Base-by-base conservation (phyloP, 2,797 vertebrate species). In the Salmo trutta region DNA sequence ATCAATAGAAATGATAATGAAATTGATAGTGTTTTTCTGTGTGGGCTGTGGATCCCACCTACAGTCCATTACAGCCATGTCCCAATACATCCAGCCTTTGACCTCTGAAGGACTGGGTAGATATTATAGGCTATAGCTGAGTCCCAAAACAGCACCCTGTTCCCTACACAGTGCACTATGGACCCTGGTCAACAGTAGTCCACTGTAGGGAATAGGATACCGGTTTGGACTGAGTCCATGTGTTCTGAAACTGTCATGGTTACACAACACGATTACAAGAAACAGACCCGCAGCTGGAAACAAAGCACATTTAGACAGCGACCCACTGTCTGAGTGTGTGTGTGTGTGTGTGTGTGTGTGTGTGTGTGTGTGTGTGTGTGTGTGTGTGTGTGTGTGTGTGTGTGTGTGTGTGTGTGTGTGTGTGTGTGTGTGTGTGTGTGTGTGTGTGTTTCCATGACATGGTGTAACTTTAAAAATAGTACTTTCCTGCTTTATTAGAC, bases 211-310 rank as follows among this genome's bases (percentile, higher is more conserved):
- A 51, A n/a, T 21, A 36, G 69, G 36, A 14, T 52, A 16, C 41
- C 2, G 2, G 5, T 24, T 21, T 47, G 41, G 16, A 41, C 8
- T 17, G 27, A 4, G 33, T n/a, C 19, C 33, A 4, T 79, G 81
- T 86, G 87, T 80, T 84, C 83, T 82, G 77, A 87, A 85, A 86
- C 84, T 89, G 88, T 90, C 89, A 89, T 74, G 53, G 75, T 86
- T 87, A 81, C 74, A 81, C 81, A 87, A 84, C 74, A 78, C 72
- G 81, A 70, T 79, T 73, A 77, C 71, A 31, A 16, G 41, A 53
- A 83, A 75, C 54, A 77, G 79, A 79, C 21, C 36, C 69, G 75
- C 72, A 73, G 12, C 59, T 72, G 64, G 12, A 53, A 36, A 56
- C 76, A 82, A 83, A 77, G 72, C 76, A 68, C 69, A 78, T 75